Base-by-base conservation (phyloP, 2,888 invertebrate species). In the Ophioninae sp. region DNA sequence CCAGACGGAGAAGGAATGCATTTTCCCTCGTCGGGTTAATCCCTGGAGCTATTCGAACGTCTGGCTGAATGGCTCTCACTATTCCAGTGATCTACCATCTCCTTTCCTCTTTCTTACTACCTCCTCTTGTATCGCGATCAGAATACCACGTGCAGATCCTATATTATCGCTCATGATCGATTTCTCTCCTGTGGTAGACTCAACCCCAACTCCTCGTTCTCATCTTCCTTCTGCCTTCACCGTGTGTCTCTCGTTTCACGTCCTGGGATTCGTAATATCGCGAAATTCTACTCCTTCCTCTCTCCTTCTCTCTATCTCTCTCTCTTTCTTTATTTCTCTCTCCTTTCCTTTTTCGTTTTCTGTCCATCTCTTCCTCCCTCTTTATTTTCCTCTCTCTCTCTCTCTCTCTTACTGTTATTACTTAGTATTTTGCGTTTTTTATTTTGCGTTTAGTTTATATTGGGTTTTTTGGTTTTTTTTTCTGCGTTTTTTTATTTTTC, bases 1-100 rank as follows among this genome's bases (percentile, higher is more conserved):
- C 37, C 67, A 74, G 44, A 74, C 39, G 44, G 71, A 67, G 56
- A 58, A 86, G 86, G 85, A 87, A 87, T 87, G 90, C 90, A 92
- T 91, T 92, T 71, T 90, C 90, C 81, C 87, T 86, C 85, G 88
- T 87, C 88, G 51, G 90, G 89, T 92, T 91, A 92, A 92, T 91
- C 90, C 90, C 90, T 85, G 83, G 89, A 90, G 90, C 88, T 86
- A 85, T 85, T 86, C 84, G 82, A 86, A 83, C 75, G 85, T 85
- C 85, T 86, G 85, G 85, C 82, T 86, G 87, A 89, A 87, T 88
- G 90, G 88, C 90, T 73, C 79, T 90, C 91, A 91, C 90, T 90
- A 91, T 91, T 90, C 90, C 90, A 89, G 87, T 88, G 87, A 87
- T 87, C 83, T 41, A 65, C 13, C n/a, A 23, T 23, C 84, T 77